Conservation (phyloP, 2,113 vertebrate genomes). For the Neodontobutis hainanensis region DNA sequence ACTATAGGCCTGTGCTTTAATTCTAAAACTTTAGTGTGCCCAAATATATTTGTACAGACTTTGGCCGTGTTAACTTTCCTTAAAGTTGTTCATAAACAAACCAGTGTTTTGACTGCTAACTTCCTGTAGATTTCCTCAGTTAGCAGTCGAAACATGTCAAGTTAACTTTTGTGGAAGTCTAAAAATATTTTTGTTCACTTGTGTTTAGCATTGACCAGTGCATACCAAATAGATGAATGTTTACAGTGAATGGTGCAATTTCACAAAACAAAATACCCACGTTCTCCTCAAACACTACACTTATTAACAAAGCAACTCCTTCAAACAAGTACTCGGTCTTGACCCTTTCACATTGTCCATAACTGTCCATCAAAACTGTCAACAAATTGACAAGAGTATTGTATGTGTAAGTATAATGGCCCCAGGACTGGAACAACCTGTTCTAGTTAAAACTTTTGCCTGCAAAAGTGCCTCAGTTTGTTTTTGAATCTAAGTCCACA, state of each 20-base stretch:
- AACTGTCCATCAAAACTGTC: neutral
- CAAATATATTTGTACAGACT: no score
- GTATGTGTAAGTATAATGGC: neutral
- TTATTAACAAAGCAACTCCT: conserved; percentile 22
- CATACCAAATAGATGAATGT: conserved; percentile 36
- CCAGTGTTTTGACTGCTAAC: no score
- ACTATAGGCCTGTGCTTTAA: no score
- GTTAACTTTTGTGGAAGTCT: no score
- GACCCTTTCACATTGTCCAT: neutral
- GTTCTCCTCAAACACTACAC: conserved; percentile 23
- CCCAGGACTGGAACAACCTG: conserved; percentile 11
- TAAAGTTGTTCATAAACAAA: no score
- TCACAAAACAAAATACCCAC: conserved; percentile 50
- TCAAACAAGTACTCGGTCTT: conserved; percentile 21
- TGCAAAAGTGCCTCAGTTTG: conserved; percentile 24
- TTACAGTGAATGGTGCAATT: conserved; percentile 33
- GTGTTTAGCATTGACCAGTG: conserved; percentile 21
- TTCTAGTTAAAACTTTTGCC: conserved; percentile 5
- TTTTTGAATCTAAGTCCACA: conserved; percentile 40
- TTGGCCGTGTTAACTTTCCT: neutral
- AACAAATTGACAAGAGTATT: neutral
- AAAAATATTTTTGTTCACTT: no score
- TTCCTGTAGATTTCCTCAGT: no score
- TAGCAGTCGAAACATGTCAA: no score
- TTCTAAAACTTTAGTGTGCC: no score